Percentiles rank a stretch among this genome's conserved stretches.
phyloP scores from a whole-genome alignment of 1,140 invertebrate genomes.

The Bradysia coprophila region DNA sequence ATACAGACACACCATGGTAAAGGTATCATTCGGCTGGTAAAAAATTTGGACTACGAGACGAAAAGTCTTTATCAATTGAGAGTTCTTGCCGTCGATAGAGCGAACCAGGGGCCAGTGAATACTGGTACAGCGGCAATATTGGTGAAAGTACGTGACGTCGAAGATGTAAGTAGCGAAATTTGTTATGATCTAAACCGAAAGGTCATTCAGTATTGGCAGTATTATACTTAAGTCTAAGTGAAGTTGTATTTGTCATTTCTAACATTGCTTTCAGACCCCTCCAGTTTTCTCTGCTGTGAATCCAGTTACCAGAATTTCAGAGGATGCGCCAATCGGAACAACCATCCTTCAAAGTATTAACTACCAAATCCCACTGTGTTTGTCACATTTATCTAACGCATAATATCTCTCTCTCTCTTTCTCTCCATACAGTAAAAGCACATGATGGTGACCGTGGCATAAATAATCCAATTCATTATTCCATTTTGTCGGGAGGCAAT shows the following conservation, averaged over 20 bases:
- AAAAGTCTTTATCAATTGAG: slow-evolving; percentile 76
- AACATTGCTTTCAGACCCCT: no score
- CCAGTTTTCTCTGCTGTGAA: slow-evolving; percentile 76
- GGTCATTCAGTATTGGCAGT: no score
- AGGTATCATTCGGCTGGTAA: slow-evolving; percentile 62
- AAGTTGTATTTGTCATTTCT: no score
- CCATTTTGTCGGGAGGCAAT: slow-evolving; percentile 52
- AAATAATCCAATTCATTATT: slow-evolving; percentile 73
- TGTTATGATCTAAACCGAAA: no score
- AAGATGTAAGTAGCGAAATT: no score
- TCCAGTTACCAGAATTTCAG: slow-evolving; percentile 68
- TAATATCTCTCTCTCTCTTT: no score
- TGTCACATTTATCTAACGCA: no score
- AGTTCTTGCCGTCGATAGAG: slow-evolving; percentile 67
- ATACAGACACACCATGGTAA: slow-evolving; percentile 71
- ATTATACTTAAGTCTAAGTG: no score
- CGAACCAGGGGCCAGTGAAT: slow-evolving; percentile 49
- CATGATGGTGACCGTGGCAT: slow-evolving; percentile 83
- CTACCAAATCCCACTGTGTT: background rate
- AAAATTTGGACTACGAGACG: slow-evolving; percentile 66
- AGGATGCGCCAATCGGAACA: slow-evolving; percentile 64
- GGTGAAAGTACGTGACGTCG: slow-evolving; percentile 72
- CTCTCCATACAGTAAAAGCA: slow-evolving; percentile 62
- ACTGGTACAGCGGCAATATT: slow-evolving; percentile 76
- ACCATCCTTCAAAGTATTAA: slow-evolving; percentile 57